Percentiles rank a stretch among this genome's conserved stretches.
Evolutionary conservation across 2,888 invertebrate species (phyloP).

Genomic region (Cephus nigrinus): DNA sequence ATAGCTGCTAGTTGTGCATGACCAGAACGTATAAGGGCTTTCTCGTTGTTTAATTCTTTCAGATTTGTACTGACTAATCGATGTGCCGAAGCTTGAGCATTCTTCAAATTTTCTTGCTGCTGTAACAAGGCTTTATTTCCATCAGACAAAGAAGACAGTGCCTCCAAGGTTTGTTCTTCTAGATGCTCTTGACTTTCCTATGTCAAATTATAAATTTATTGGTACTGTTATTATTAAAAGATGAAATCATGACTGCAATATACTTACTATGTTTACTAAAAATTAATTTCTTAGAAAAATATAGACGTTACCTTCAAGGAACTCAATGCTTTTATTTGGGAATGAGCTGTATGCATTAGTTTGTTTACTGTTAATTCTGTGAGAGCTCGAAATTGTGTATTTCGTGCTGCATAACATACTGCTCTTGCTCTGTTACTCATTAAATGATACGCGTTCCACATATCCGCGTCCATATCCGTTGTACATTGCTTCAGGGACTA

Average conservation of each 20-base stretch:
- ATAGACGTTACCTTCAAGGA: slow-evolving; percentile 63
- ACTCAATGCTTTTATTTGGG: slow-evolving; percentile 67
- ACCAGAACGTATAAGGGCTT: slow-evolving; percentile 71
- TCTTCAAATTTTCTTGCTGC: slow-evolving; percentile 69
- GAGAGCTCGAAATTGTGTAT: slow-evolving; percentile 74
- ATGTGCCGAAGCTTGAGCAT: slow-evolving; percentile 68
- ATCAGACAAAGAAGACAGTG: slow-evolving; percentile 63
- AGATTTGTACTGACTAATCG: slow-evolving; percentile 70
- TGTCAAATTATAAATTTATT: neutral
- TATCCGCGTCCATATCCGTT: slow-evolving; percentile 73
- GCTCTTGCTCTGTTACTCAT: slow-evolving; percentile 76
- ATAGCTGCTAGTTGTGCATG: slow-evolving; percentile 70
- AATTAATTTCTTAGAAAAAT: neutral
- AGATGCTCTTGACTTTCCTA: slow-evolving; percentile 67
- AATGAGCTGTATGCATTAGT: slow-evolving; percentile 69
- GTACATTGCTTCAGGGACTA: slow-evolving; percentile 74
- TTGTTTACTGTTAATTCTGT: slow-evolving; percentile 76
- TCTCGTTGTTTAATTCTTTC: slow-evolving; percentile 70
- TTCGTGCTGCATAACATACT: slow-evolving; percentile 75
- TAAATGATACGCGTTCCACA: slow-evolving; percentile 78
- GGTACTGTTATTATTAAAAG: neutral
- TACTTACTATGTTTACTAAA: neutral
- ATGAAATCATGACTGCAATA: neutral
- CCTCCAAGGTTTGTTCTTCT: slow-evolving; percentile 64
- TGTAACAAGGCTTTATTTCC: slow-evolving; percentile 67